Conservation (phyloP, 2,888 invertebrate genomes). For the Catocala fraxini region DNA sequence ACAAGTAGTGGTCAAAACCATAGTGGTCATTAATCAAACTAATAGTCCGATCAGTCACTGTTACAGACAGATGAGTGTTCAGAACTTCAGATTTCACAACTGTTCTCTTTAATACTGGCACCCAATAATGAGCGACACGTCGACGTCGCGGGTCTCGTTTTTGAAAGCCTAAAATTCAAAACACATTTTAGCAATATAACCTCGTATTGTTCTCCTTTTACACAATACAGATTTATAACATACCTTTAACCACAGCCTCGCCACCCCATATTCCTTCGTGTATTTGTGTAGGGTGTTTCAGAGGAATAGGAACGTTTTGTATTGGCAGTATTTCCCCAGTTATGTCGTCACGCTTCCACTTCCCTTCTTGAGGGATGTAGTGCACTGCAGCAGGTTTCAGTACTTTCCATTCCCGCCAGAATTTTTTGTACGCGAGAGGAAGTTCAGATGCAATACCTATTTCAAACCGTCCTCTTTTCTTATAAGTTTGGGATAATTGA, state of each 20-base stretch:
- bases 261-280: constrained; percentile 98
- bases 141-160: constrained; percentile 88
- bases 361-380: constrained; percentile 91
- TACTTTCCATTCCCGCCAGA: constrained; percentile 94
- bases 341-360: constrained; percentile 91
- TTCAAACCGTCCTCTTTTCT: constrained; percentile 87
- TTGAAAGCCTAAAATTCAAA: constrained; percentile 87
- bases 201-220: constrained; percentile 5
- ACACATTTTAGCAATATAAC: constrained; percentile 18
- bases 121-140: constrained; percentile 95
- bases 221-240: constrained; percentile 13
- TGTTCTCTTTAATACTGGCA: constrained; percentile 92
- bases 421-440: constrained; percentile 94
- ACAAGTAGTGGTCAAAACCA: constrained; percentile 98
- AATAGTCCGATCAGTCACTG: constrained; percentile 94
- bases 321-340: constrained; percentile 92
- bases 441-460: constrained; percentile 90
- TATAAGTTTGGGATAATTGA: constrained; percentile 82
- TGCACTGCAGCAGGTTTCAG: constrained; percentile 89
- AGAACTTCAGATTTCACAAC: constrained; percentile 97
- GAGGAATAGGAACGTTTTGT: constrained; percentile 92
- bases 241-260: constrained; percentile 95
- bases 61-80: constrained; percentile 93
- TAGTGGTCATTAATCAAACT: constrained; percentile 95
- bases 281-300: constrained; percentile 93